A percentile compares a stretch with the other conserved stretches of the same genome.
phyloP scores from a whole-genome alignment of 2,113 vertebrate genomes.

The Gnathonemus longibarbis region DNA sequence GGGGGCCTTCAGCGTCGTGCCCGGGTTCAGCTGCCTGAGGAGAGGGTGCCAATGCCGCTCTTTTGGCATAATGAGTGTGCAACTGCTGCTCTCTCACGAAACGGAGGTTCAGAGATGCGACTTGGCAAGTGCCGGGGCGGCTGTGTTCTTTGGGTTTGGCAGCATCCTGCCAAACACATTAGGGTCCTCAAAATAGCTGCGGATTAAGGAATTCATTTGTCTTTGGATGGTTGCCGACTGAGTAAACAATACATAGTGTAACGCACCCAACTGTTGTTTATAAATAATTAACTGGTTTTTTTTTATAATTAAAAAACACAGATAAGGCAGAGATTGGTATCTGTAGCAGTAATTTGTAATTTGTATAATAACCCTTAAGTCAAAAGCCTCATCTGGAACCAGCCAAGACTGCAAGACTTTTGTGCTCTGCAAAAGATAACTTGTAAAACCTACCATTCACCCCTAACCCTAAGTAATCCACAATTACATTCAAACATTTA shows the following conservation, averaged over 20 bases:
- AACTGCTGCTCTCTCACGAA: not conserved
- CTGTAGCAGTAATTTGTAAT: not conserved
- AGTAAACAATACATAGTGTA: constrained; percentile 5
- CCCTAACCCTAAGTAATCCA: not conserved
- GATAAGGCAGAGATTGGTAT: not conserved
- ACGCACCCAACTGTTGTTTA: not conserved
- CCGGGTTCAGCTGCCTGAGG: not conserved
- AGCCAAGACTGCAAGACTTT: not conserved
- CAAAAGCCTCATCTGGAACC: not conserved
- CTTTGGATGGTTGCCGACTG: not conserved
- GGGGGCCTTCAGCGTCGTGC: not conserved
- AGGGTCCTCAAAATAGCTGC: not conserved
- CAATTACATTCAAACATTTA: not conserved
- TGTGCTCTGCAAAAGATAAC: not conserved
- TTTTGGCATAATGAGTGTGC: not conserved
- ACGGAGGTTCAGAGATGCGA: not conserved
- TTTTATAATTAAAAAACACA: not conserved
- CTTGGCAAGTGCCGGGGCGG: not conserved
- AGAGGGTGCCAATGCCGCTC: not conserved
- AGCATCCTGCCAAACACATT: not conserved
- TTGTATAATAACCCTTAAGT: not conserved
- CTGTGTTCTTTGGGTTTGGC: not conserved
- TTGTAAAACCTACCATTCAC: not conserved
- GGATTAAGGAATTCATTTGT: constrained; percentile 8
- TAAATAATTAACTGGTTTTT: not conserved